Evolutionary conservation across 2,113 vertebrate genomes (phyloP).

Genomic region (Bucco capensis): DNA sequence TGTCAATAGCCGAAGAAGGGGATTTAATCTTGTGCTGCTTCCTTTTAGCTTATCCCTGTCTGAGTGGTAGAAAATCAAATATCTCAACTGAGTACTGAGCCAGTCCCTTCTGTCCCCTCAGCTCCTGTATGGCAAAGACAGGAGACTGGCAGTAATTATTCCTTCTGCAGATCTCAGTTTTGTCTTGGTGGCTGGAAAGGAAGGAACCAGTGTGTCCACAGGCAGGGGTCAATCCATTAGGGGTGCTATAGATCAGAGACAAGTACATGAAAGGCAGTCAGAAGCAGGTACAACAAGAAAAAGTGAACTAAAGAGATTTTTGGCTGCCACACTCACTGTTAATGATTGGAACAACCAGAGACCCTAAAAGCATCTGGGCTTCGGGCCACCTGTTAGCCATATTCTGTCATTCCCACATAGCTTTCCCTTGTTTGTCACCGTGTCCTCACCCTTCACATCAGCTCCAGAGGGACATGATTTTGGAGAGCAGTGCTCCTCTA

Average conservation of each 20-base stretch:
- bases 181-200: neutral
- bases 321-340: neutral
- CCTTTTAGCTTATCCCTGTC: neutral
- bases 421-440: neutral
- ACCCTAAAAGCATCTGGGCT: neutral
- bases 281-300: neutral
- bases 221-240: neutral
- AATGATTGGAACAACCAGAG: neutral
- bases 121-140: rapidly evolving
- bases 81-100: neutral
- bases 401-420: neutral
- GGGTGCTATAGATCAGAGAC: neutral
- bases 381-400: neutral
- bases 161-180: neutral
- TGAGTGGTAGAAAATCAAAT: neutral
- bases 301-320: neutral
- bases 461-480: neutral
- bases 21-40: neutral
- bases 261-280: neutral
- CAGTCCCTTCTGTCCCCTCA: neutral
- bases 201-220: neutral
- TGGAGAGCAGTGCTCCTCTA: neutral
- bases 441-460: neutral
- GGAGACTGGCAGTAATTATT: neutral
- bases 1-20: rapidly evolving